Evolutionary conservation across 2,888 invertebrate genomes (phyloP).

Genomic region (Andrena chrysosceles): DNA sequence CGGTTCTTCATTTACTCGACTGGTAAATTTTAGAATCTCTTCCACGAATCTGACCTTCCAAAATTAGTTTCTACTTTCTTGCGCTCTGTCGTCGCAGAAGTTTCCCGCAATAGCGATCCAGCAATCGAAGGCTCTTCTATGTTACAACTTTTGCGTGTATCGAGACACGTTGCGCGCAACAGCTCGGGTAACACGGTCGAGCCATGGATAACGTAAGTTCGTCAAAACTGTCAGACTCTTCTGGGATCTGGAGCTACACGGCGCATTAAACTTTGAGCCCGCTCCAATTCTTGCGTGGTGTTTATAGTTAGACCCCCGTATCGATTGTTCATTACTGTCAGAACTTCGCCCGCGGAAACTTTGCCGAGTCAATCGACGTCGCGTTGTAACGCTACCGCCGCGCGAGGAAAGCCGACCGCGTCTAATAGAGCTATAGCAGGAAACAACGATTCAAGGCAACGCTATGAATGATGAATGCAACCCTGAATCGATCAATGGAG

Average conservation of each 20-base stretch:
- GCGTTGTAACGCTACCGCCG: slow-evolving; percentile 17
- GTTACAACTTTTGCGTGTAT: slow-evolving; percentile 23
- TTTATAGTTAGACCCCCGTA: slow-evolving; percentile 49
- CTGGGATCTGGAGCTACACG: slow-evolving; percentile 18
- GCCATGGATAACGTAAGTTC: slow-evolving; percentile 31
- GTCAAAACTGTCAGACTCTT: slow-evolving; percentile 65
- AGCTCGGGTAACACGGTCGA: slow-evolving; percentile 23
- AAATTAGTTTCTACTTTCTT: neutral
- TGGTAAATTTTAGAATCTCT: no score
- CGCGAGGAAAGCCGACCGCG: slow-evolving; percentile 54
- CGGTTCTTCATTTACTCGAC: no score
- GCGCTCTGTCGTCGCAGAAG: slow-evolving; percentile 2
- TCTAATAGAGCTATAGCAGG: slow-evolving; percentile 56
- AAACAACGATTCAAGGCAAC: slow-evolving; percentile 43
- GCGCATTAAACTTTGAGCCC: slow-evolving; percentile 60
- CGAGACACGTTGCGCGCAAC: neutral
- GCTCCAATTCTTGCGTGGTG: slow-evolving; percentile 58
- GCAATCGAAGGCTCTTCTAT: slow-evolving; percentile 1
- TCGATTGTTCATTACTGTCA: slow-evolving; percentile 69
- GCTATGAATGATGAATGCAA: slow-evolving; percentile 51
- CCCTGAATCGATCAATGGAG: slow-evolving; percentile 27
- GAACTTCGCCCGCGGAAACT: slow-evolving; percentile 54
- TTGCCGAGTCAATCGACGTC: slow-evolving; percentile 59
- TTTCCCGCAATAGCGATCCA: neutral
- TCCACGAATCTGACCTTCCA: neutral